phyloP scores from a whole-genome alignment of 1,140 invertebrate genomes.

The Elysia chlorotica region DNA sequence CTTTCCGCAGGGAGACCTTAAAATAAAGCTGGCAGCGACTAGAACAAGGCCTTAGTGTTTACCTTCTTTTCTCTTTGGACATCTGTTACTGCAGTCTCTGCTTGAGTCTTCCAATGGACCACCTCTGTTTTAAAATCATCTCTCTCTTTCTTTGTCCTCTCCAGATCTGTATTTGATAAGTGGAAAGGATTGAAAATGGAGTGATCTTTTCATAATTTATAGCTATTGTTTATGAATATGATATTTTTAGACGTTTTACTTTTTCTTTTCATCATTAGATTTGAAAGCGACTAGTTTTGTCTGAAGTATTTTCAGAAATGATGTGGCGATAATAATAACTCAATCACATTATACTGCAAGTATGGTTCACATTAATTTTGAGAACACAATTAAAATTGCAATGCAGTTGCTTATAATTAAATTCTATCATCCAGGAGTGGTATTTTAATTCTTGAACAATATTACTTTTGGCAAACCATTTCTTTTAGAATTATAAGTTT shows the following conservation, averaged over 20 bases:
- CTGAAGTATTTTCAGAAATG: neutral
- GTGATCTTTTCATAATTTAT: neutral
- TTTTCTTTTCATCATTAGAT: neutral
- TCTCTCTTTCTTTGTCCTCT: neutral
- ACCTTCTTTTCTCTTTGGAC: conserved; percentile 40
- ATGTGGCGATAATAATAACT: neutral
- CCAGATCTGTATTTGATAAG: conserved; percentile 3
- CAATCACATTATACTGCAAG: neutral
- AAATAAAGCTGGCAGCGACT: too few relatives aligned
- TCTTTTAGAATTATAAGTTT: too few relatives aligned
- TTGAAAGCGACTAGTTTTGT: neutral
- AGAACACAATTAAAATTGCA: neutral
- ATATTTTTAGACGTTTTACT: neutral
- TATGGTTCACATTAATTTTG: neutral
- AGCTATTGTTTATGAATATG: neutral
- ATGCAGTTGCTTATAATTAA: too few relatives aligned
- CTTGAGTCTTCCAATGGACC: conserved; percentile 30
- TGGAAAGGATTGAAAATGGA: neutral
- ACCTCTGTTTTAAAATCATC: conserved; percentile 21
- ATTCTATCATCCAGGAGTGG: too few relatives aligned
- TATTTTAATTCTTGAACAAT: too few relatives aligned
- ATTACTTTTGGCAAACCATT: too few relatives aligned
- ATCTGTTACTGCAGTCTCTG: conserved; percentile 28
- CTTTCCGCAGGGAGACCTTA: too few relatives aligned
- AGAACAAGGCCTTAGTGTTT: too few relatives aligned